Evolutionary conservation across 2,113 vertebrate genomes (phyloP).

Genomic region (Dicaeum eximium): DNA sequence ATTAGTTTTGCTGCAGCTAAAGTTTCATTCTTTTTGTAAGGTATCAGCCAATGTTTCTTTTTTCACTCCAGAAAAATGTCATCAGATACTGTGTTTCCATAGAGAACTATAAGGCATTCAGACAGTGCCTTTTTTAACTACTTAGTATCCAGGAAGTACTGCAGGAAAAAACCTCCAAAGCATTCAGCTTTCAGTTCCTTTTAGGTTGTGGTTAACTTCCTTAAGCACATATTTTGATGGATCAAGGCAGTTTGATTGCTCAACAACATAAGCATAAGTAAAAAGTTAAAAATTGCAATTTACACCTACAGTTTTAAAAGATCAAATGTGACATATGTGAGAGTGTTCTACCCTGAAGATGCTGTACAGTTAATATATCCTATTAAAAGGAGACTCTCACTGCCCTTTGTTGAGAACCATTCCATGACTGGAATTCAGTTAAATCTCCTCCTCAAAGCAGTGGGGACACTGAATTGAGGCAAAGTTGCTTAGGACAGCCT

Average conservation of each 20-base stretch:
- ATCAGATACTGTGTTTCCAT: conserved; percentile 24
- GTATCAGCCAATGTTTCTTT: neutral
- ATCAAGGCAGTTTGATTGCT: neutral
- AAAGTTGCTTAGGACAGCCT: neutral
- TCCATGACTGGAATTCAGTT: neutral
- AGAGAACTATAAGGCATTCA: neutral
- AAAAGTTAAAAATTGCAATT: neutral
- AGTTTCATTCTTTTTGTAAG: conserved; percentile 38
- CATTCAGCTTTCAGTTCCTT: neutral
- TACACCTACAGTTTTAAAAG: neutral
- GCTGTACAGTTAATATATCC: neutral
- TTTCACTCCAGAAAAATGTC: neutral
- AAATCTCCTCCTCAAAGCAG: neutral
- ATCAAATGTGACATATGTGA: neutral
- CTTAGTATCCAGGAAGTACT: neutral
- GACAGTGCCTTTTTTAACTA: neutral
- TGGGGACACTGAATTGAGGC: neutral
- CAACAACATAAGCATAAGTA: neutral
- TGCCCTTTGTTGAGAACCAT: neutral
- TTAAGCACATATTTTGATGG: neutral
- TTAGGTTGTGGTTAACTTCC: neutral
- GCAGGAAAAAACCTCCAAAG: accelerated
- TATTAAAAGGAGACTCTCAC: neutral
- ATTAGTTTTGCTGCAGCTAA: conserved; percentile 10
- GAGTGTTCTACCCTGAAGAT: neutral